Conservation (phyloP, 2,888 invertebrate genomes). For the Sepiola atlantica region DNA sequence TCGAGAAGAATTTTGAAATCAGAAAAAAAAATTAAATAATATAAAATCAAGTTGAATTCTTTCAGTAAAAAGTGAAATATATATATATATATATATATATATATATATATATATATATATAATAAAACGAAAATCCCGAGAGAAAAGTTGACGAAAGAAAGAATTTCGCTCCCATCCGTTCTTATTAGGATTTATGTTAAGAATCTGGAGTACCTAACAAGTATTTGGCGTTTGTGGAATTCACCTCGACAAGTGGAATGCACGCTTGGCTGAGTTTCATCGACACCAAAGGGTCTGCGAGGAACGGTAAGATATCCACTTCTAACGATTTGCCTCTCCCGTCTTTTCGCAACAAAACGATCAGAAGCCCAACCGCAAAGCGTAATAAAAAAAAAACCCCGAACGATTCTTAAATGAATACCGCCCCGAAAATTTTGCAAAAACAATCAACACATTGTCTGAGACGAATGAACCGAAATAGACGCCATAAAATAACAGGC, state of each 20-base stretch:
- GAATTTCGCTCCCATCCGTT: not conserved
- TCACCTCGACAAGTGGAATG: slow-evolving; percentile 8
- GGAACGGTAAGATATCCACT: not conserved
- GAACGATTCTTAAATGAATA: not conserved
- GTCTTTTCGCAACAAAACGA: not conserved
- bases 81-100: too few relatives aligned
- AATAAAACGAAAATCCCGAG: not conserved
- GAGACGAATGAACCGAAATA: not conserved
- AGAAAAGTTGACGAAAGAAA: not conserved
- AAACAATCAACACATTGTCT: not conserved
- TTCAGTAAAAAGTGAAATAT: not conserved
- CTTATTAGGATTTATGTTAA: not conserved
- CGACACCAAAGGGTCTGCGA: not conserved
- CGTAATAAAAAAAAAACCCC: not conserved
- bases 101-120: too few relatives aligned
- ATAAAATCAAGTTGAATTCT: not conserved
- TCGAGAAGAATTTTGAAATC: not conserved
- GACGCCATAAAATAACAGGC: too few relatives aligned
- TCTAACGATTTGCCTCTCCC: not conserved
- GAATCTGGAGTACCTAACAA: not conserved
- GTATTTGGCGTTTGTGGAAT: not conserved
- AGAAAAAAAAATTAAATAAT: not conserved
- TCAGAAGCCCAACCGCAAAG: not conserved
- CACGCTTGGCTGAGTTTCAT: not conserved
- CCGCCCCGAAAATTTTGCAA: not conserved